Evolutionary conservation across 2,113 vertebrate species (phyloP), one percentile per base, ranked within the genome.

Genomic region (Oryzias javanicus): DNA sequence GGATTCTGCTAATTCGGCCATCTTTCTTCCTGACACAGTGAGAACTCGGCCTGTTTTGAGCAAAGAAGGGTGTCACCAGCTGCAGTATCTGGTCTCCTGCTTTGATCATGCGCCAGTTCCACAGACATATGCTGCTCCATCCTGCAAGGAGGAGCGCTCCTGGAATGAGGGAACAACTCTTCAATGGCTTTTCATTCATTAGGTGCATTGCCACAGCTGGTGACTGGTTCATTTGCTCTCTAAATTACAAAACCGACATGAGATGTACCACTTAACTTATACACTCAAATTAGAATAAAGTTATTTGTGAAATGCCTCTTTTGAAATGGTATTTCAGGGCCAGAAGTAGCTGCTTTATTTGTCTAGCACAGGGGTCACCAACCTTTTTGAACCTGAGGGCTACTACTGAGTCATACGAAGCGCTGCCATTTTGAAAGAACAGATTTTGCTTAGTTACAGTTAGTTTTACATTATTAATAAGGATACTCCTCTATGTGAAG

Each of bases 51-150:
- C 67, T 51, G 67, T 55, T 47, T 8, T n/a, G 46, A 67, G 65
- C 35, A 29, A 64, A 73, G 69, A 55, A 66, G 49, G 50, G 35
- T 65, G 80, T 79, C 75, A 63, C 72, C 76, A 58, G 79, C 76
- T 64, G 78, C 70, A 74, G 84, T 54, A 64, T 49, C 76, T 55
- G 1, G 54, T 67, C 69, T 70, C 61, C 50, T n/a, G 14, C 75
- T 89, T 84, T 89, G 84, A 88, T 88, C 81, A 17, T 49, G 56
- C 52, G 86, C 84, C 86, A 87, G 71, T 55, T 63, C 58, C 79
- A 67, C 73, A 82, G 81, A 87, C 84, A 75, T 85, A 79, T 82
- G 80, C 78, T 73, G 70, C 67, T 85, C 73, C 78, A 65, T 80
- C 68, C 86, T 79, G 79, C 63, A 72, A 79, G 83, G 76, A 74